phyloP scores from a whole-genome alignment of 2,113 vertebrate genomes.

The Chaetodon trifascialis region DNA sequence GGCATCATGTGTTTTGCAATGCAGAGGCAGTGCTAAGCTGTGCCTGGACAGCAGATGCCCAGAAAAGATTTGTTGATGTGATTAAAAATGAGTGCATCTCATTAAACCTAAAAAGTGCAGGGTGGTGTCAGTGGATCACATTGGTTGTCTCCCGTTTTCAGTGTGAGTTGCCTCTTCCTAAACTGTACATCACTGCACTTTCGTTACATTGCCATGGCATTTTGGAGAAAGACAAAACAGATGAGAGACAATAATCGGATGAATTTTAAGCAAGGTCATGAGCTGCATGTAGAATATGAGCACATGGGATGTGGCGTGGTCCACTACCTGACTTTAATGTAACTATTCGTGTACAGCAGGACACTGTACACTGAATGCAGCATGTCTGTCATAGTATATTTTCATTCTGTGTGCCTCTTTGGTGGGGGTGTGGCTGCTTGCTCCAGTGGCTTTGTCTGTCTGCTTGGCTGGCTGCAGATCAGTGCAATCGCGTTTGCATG shows the following conservation, averaged over 20 bases:
- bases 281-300: conserved; percentile 4
- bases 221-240: background rate
- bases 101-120: conserved; percentile 51
- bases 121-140: conserved; percentile 26
- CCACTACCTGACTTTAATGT: background rate
- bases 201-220: background rate
- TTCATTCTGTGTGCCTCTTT: background rate
- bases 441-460: conserved; percentile 53
- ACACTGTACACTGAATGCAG: background rate
- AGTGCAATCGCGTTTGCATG: conserved; percentile 67
- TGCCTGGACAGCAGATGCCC: conserved; percentile 69
- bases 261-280: background rate
- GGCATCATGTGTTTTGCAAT: conserved; percentile 20
- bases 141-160: background rate
- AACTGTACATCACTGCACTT: conserved; percentile 17
- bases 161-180: background rate
- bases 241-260: background rate
- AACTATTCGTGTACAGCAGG: background rate
- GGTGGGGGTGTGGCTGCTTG: conserved; percentile 53
- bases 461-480: conserved; percentile 59
- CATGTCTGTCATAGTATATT: background rate
- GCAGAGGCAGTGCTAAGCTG: conserved; percentile 52
- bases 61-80: conserved; percentile 50
- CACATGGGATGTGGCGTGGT: background rate
- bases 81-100: conserved; percentile 63